Evolutionary conservation across 1,140 invertebrate species (phyloP).

Genomic region (Drosophila littoralis): DNA sequence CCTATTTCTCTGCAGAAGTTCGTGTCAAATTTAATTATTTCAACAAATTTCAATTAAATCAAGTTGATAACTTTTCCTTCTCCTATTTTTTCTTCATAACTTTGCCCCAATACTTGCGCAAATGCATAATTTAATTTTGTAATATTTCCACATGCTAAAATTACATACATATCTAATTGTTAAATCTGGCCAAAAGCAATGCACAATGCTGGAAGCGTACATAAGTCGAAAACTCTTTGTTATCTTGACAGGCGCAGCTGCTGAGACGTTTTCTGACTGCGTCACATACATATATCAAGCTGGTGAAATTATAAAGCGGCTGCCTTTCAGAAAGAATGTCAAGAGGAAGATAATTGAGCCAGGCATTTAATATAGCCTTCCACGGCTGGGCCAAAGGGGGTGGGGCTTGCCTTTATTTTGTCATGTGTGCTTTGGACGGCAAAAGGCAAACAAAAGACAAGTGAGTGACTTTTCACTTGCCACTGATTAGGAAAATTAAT

Average conservation of each 20-base stretch:
- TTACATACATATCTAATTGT: constrained; percentile 38
- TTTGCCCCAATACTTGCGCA: constrained; percentile 53
- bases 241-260: constrained; percentile 72
- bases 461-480: constrained; percentile 64
- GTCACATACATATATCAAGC: constrained; percentile 58
- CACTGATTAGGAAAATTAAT: constrained; percentile 74
- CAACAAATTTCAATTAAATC: constrained; percentile 57
- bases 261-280: constrained; percentile 43
- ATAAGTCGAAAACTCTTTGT: constrained; percentile 60
- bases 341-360: constrained; percentile 75
- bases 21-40: constrained; percentile 65
- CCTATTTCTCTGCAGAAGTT: not conserved
- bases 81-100: constrained; percentile 56
- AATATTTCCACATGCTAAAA: constrained; percentile 18
- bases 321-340: constrained; percentile 65
- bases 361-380: constrained; percentile 63
- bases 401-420: not conserved
- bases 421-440: constrained; percentile 49
- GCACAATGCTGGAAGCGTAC: constrained; percentile 52
- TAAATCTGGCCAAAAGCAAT: constrained; percentile 59
- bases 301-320: constrained; percentile 50
- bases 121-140: constrained; percentile 51
- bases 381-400: not conserved
- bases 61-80: constrained; percentile 35
- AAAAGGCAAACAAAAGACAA: constrained; percentile 57